These are phyloP conservation scores for Trachemys scripta DNA, from an alignment of 2,113 vertebrate genomes.

Conservation along the genomic window DNA sequence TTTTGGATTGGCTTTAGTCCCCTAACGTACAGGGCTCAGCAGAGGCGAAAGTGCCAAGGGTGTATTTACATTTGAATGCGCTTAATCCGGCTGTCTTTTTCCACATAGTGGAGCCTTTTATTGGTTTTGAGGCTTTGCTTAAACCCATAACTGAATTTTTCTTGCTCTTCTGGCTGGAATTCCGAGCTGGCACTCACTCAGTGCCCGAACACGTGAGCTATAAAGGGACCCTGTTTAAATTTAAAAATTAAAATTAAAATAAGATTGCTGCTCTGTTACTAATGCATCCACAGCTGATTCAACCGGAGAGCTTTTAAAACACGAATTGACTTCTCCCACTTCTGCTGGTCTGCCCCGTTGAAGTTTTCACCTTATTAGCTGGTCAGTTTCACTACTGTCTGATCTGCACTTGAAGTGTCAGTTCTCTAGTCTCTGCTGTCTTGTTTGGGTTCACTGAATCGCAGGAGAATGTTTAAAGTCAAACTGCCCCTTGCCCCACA, in stretches of 20 bases:
- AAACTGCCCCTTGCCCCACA: too few relatives aligned
- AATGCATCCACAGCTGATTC: not conserved
- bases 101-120: not conserved
- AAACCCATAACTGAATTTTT: not conserved
- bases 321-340: not conserved
- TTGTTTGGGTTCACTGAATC: too few relatives aligned
- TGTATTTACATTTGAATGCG: not conserved
- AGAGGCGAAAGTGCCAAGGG: not conserved
- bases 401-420: not conserved
- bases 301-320: constrained; percentile 18
- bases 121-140: not conserved
- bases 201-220: not conserved
- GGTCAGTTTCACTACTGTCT: not conserved
- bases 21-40: not conserved
- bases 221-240: not conserved
- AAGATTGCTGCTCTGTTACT: not conserved
- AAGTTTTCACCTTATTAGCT: not conserved
- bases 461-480: too few relatives aligned
- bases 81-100: not conserved
- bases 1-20: not conserved
- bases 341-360: not conserved
- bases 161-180: not conserved
- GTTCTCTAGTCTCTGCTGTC: not conserved
- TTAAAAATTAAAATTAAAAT: not conserved
- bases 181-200: not conserved